These are phyloP conservation scores for Oscheius onirici DNA, from an alignment of 2,888 invertebrate species.

Conservation along the genomic window DNA sequence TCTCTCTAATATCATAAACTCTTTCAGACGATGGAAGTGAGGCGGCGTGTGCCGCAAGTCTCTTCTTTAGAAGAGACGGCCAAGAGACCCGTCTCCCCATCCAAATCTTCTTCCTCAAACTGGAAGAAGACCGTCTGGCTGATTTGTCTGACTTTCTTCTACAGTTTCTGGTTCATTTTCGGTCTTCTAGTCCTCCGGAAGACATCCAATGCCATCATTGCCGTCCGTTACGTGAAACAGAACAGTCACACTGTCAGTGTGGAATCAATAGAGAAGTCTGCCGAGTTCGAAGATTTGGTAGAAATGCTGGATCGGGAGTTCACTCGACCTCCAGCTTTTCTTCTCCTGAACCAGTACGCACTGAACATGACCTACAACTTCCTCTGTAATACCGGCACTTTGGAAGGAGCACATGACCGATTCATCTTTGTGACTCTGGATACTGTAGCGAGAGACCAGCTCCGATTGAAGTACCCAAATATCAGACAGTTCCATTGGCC, in stretches of 20 bases:
- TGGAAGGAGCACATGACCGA: constrained; percentile 52
- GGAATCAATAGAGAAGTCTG: constrained; percentile 61
- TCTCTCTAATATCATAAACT: constrained; percentile 2
- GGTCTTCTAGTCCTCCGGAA: constrained; percentile 66
- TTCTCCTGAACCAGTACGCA: constrained; percentile 70
- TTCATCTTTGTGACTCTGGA: constrained; percentile 70
- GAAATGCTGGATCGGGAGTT: constrained; percentile 49
- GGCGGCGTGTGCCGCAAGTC: constrained; percentile 9
- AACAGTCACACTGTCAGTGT: constrained; percentile 62
- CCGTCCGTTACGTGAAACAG: constrained; percentile 67
- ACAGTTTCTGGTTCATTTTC: constrained; percentile 59
- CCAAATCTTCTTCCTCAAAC: background rate
- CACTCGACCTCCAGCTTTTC: constrained; percentile 65
- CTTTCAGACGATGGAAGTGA: constrained; percentile 9
- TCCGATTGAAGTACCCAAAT: constrained; percentile 63
- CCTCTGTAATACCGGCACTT: constrained; percentile 65
- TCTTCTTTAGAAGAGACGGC: background rate
- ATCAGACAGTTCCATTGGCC: constrained; percentile 71
- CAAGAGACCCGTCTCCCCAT: background rate
- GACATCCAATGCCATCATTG: constrained; percentile 67
- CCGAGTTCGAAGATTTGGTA: constrained; percentile 60
- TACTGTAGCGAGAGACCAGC: constrained; percentile 60
- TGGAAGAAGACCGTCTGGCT: constrained; percentile 11
- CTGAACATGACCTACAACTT: constrained; percentile 71
- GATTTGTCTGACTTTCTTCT: constrained; percentile 38